A percentile compares a stretch with the other conserved stretches of the same genome.
Evolutionary conservation across 2,113 vertebrate genomes (phyloP).

Genomic region (Colaptes auratus): DNA sequence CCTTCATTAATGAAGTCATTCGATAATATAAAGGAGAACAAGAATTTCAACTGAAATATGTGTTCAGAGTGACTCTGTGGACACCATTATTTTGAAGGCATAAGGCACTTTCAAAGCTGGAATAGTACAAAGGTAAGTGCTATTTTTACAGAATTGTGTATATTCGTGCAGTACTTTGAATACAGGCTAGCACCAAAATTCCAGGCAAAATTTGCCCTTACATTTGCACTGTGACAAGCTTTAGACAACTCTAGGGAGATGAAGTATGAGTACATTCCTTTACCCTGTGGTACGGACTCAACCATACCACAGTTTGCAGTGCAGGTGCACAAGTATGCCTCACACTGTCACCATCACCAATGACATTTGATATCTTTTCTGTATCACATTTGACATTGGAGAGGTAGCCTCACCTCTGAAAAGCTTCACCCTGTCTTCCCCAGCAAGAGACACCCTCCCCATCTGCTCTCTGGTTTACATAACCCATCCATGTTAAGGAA

Average conservation of each 20-base stretch:
- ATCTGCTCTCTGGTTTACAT: background rate
- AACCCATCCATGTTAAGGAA: background rate
- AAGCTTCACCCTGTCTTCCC: too few species aligned
- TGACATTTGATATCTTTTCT: background rate
- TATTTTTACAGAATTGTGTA: background rate
- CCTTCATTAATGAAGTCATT: constrained; percentile 5
- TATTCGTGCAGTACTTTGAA: background rate
- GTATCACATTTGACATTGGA: background rate
- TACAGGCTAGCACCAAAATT: background rate
- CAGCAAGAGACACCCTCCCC: too few species aligned
- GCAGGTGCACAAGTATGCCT: background rate
- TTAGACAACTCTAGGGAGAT: background rate
- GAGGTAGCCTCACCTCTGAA: background rate
- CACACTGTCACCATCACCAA: background rate
- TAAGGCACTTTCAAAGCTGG: background rate
- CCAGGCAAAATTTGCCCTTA: background rate
- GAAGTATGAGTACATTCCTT: fast-evolving
- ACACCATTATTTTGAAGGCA: background rate
- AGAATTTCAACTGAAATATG: background rate
- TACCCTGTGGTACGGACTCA: background rate
- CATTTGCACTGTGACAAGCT: background rate
- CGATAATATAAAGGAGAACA: background rate
- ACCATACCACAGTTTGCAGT: background rate
- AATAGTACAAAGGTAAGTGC: background rate
- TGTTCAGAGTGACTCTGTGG: background rate